Conservation (phyloP, 2,797 vertebrate genomes). For the Artibeus jamaicensis region DNA sequence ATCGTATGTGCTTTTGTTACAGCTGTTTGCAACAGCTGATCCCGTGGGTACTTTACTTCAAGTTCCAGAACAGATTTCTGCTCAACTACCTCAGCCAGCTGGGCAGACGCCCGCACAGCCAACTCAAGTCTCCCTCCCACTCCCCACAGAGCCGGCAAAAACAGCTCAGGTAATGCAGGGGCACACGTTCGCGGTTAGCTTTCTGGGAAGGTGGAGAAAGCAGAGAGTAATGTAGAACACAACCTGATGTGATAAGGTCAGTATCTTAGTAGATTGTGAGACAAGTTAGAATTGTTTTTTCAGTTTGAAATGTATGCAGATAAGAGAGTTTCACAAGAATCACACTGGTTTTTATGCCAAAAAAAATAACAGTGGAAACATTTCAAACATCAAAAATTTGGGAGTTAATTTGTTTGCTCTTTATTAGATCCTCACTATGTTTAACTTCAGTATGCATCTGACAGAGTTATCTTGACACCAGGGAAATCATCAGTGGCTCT, state of each 20-base stretch:
- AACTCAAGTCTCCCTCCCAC: constrained; percentile 83
- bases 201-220: background rate
- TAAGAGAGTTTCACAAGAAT: background rate
- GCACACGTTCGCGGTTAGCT: accelerated
- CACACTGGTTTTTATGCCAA: background rate
- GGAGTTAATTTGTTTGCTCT: background rate
- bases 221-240: no score
- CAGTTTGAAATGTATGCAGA: background rate
- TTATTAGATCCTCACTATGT: background rate
- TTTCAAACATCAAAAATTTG: background rate
- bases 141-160: constrained; percentile 74
- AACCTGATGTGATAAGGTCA: background rate
- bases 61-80: constrained; percentile 84
- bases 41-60: constrained; percentile 87
- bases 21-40: constrained; percentile 91
- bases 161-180: constrained; percentile 79
- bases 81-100: constrained; percentile 93
- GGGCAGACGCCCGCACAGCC: constrained; percentile 85
- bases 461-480: no score
- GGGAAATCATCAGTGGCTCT: background rate
- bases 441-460: background rate
- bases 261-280: background rate
- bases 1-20: background rate
- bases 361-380: background rate
- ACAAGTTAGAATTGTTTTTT: constrained; percentile 9